Evolutionary conservation across 2,797 vertebrate species (phyloP).

Genomic region (Macroramphosus scolopax): DNA sequence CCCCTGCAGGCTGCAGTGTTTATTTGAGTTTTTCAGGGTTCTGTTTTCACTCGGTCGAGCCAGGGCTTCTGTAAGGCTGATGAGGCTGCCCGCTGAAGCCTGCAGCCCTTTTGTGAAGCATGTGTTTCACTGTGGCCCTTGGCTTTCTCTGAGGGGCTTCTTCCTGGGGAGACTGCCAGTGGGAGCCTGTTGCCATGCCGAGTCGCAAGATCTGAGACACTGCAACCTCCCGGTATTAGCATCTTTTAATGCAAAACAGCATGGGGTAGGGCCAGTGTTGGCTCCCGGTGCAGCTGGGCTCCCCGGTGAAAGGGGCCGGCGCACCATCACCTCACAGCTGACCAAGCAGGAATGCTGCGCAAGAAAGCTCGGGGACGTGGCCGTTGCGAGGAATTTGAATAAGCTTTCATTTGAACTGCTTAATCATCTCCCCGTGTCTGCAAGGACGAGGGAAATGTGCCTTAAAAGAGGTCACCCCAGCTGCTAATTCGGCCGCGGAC

Average conservation of each 20-base stretch:
- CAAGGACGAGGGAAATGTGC: conserved; percentile 46
- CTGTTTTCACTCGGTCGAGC: conserved; percentile 49
- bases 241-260: conserved; percentile 77
- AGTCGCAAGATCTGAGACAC: conserved; percentile 68
- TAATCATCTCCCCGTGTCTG: conserved; percentile 65
- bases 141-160: conserved; percentile 74
- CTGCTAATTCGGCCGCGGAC: conserved; percentile 61
- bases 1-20: conserved; percentile 45
- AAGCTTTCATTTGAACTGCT: conserved; percentile 69
- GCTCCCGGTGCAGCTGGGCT: conserved; percentile 59
- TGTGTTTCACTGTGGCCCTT: conserved; percentile 74
- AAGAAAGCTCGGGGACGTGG: conserved; percentile 50
- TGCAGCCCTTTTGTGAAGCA: conserved; percentile 72
- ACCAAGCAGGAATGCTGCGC: conserved; percentile 72
- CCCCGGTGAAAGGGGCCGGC: conserved; percentile 60
- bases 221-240: conserved; percentile 69
- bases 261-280: conserved; percentile 65
- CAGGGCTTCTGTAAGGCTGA: conserved; percentile 61
- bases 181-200: conserved; percentile 70
- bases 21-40: conserved; percentile 10
- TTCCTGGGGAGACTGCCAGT: conserved; percentile 70
- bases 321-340: conserved; percentile 72
- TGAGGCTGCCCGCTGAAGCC: conserved; percentile 73
- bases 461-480: conserved; percentile 68
- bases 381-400: conserved; percentile 65